phyloP scores from a whole-genome alignment of 2,113 vertebrate species.

The Aphyosemion australe region DNA sequence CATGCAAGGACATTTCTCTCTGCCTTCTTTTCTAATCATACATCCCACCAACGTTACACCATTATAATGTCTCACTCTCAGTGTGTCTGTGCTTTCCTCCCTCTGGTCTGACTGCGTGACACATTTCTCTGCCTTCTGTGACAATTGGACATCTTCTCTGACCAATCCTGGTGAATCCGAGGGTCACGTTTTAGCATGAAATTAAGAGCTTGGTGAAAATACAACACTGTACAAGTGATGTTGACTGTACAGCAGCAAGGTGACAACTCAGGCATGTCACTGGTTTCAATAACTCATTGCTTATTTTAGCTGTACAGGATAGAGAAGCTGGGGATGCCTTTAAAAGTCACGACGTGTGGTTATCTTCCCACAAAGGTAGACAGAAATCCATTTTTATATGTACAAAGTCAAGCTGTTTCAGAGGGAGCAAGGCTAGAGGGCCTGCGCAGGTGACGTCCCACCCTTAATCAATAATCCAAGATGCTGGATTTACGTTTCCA shows the following conservation, averaged over 20 bases:
- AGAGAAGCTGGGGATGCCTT: not conserved
- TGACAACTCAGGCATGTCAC: constrained; percentile 3
- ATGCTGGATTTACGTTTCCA: constrained; percentile 24
- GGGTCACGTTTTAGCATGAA: constrained; percentile 3
- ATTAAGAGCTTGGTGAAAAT: not conserved
- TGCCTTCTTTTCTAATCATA: too few species aligned
- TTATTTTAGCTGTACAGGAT: constrained; percentile 1
- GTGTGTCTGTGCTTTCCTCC: not conserved
- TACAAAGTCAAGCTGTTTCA: constrained; percentile 44
- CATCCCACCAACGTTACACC: too few species aligned
- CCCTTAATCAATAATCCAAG: constrained; percentile 42
- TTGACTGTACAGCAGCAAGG: constrained; percentile 10
- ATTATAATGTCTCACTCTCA: not conserved
- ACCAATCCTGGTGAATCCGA: not conserved
- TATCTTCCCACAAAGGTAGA: not conserved
- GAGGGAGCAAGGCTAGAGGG: constrained; percentile 11
- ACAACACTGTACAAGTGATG: constrained; percentile 14
- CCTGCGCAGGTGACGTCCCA: constrained; percentile 10
- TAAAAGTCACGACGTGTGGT: not conserved
- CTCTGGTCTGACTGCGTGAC: constrained; percentile 11
- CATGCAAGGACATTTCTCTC: too few species aligned
- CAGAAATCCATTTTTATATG: constrained; percentile 23
- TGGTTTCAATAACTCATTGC: constrained; percentile 6
- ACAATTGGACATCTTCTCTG: constrained; percentile 16
- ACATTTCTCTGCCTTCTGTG: constrained; percentile 22